These are phyloP conservation scores for Anoplophora glabripennis DNA, from an alignment of 1,140 invertebrate genomes.

Conservation along the genomic window DNA sequence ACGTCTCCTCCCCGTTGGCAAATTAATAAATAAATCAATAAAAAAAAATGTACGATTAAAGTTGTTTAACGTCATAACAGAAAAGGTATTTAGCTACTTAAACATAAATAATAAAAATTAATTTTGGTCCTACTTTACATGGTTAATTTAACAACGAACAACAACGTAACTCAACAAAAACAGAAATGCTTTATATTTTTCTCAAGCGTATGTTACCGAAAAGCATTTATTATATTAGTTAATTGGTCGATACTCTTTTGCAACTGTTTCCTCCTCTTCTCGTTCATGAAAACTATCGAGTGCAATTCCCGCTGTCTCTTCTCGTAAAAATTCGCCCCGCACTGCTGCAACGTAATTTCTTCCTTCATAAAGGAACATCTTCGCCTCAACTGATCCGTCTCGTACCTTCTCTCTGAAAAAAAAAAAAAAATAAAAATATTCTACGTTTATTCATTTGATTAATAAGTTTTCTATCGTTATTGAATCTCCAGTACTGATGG, in stretches of 20 bases:
- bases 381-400: slow-evolving; percentile 29
- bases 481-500: too few relatives aligned
- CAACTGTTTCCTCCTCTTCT: slow-evolving; percentile 33
- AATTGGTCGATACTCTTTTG: slow-evolving; percentile 36
- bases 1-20: neutral
- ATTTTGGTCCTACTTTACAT: neutral
- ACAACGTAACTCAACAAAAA: slow-evolving; percentile 15
- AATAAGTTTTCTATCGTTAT: too few relatives aligned
- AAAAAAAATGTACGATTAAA: neutral
- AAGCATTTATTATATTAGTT: slow-evolving; percentile 36
- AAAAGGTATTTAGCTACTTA: neutral
- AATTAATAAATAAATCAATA: neutral
- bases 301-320: slow-evolving; percentile 32
- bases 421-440: too few relatives aligned
- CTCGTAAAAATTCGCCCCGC: slow-evolving; percentile 29
- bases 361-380: slow-evolving; percentile 25
- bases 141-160: neutral
- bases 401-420: slow-evolving; percentile 27
- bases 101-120: neutral
- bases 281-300: slow-evolving; percentile 28
- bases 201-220: slow-evolving; percentile 36
- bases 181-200: neutral
- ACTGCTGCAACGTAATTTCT: slow-evolving; percentile 25
- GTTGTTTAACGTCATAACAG: slow-evolving; percentile 2
- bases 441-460: too few relatives aligned